These are phyloP conservation scores for Eupithecia vulgata DNA, from an alignment of 2,888 invertebrate genomes.

Conservation along the genomic window DNA sequence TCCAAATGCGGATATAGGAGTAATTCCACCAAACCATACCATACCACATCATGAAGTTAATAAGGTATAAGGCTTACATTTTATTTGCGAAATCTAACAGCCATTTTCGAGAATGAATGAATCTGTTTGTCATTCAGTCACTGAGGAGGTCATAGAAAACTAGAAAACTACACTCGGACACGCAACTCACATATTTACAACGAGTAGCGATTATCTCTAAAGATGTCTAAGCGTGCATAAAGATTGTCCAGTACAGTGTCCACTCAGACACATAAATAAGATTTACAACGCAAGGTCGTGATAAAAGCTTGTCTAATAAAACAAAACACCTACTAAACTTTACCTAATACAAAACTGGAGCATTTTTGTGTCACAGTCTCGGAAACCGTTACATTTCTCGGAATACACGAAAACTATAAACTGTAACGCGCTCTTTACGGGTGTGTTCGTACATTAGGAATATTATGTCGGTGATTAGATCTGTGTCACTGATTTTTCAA, in stretches of 20 bases:
- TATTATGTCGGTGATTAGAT: slow-evolving; percentile 67
- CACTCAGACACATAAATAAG: slow-evolving; percentile 41
- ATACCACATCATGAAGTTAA: no score
- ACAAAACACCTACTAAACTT: slow-evolving; percentile 56
- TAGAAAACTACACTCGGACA: slow-evolving; percentile 22
- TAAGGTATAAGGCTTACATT: background rate
- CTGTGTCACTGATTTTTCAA: slow-evolving; percentile 60
- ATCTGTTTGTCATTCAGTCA: slow-evolving; percentile 25
- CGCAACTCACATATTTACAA: slow-evolving; percentile 26
- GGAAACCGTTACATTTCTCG: slow-evolving; percentile 72
- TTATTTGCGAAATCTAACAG: slow-evolving; percentile 1
- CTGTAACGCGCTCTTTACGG: slow-evolving; percentile 61
- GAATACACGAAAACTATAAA: slow-evolving; percentile 68
- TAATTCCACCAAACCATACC: no score
- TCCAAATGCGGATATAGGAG: no score
- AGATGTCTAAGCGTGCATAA: slow-evolving; percentile 31
- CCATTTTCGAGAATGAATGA: slow-evolving; percentile 15
- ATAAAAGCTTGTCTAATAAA: slow-evolving; percentile 53
- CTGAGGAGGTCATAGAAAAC: slow-evolving; percentile 19
- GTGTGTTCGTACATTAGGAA: slow-evolving; percentile 65
- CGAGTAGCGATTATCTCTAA: slow-evolving; percentile 25
- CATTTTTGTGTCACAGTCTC: slow-evolving; percentile 63
- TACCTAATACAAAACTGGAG: slow-evolving; percentile 65
- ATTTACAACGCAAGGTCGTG: slow-evolving; percentile 51
- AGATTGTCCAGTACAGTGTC: slow-evolving; percentile 26